Base-by-base conservation (phyloP, 2,888 invertebrate genomes). In the Caenorhabditis panamensis region DNA sequence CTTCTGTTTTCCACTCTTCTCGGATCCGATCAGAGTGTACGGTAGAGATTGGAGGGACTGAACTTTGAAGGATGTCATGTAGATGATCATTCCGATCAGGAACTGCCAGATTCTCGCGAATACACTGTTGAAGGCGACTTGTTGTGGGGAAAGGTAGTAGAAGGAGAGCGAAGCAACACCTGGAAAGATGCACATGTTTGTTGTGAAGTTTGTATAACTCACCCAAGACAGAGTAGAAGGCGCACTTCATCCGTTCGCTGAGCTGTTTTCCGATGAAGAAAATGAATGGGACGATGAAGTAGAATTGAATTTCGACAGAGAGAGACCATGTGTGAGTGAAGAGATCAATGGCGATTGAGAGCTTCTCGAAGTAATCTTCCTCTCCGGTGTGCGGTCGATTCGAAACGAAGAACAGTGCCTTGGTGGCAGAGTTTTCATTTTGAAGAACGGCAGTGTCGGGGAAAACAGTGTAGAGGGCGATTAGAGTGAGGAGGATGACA, bases 241-340 rank as follows among this genome's bases (percentile, higher is more conserved):
- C 66, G 31, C 61, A 67, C 47, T 67, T 59, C 24, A 61, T 22
- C 11, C 6, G 11, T 16, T 26, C 31, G 18, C 16, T 9, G 8
- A 68, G 51, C 18, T 37, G 9, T n/a, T 58, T 69, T 36, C 63
- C 63, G 26, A 77, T 9, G 18, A 81, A n/a, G 22, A 81, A 82
- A 8, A 85, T 54, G 22, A 73, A 1, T 2, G 86, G 86, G 56
- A 77, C 83, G 11, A 86, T 44, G n/a, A 82, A 67, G 49, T 86
- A 86, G 63, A 83, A 86, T 51, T 86, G 86, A 54, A 86, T 76
- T 63, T 86, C 86, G 11, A 84, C 82, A 5, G 79, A 79, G 0
- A 86, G 81, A 2, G 86, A 86, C 86, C 86, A 86, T 4, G 83
- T 86, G 49, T 86, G 86, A n/a, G 83, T 84, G 77, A 84, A 86